These are phyloP conservation scores for Mormyrops boulengeri DNA, from an alignment of 2,797 vertebrate species.

Conservation along the genomic window DNA sequence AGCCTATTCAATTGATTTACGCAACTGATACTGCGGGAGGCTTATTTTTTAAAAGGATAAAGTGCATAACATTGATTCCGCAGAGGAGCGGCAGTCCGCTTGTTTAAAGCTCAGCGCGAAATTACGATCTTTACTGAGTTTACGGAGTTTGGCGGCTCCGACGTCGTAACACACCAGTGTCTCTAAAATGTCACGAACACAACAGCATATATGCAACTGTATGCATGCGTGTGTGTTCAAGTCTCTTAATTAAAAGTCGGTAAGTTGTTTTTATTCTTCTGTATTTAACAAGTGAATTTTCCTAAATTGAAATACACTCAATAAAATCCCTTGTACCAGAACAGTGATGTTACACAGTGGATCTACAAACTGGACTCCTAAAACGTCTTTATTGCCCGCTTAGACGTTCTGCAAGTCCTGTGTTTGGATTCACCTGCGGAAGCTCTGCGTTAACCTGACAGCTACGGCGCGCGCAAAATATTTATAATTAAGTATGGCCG, in stretches of 20 bases:
- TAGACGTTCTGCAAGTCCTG: neutral
- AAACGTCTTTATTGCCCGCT: neutral
- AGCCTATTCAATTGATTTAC: neutral
- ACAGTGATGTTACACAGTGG: neutral
- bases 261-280: neutral
- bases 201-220: neutral
- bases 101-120: neutral
- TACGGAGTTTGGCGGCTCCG: neutral
- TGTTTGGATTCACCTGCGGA: neutral
- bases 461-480: neutral
- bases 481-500: neutral
- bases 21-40: neutral
- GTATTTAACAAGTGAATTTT: neutral
- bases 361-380: neutral
- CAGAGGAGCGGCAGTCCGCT: neutral
- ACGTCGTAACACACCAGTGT: neutral
- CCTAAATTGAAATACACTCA: neutral
- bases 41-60: conserved; percentile 13
- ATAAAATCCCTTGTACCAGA: neutral
- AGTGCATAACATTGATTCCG: neutral
- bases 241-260: neutral
- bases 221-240: neutral
- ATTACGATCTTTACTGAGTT: neutral
- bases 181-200: neutral
- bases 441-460: neutral